Evolutionary conservation across 2,888 invertebrate genomes (phyloP), one percentile per base, ranked within the genome.

Genomic region (Steromphala cineraria): DNA sequence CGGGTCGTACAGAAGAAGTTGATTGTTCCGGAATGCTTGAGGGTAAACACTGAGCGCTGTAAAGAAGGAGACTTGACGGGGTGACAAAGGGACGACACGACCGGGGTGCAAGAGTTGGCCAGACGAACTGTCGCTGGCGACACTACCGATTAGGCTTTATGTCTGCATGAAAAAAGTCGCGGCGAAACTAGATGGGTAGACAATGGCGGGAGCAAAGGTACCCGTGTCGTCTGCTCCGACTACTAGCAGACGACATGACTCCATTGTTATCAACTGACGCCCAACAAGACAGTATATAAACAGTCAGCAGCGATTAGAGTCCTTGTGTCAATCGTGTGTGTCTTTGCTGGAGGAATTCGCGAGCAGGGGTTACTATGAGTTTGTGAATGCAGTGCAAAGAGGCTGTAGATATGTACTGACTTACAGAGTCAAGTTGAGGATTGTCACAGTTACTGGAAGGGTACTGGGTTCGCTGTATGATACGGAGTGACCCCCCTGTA

Each of bases 201-300:
- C 71, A 71, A 71, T 71, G 71, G 31, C 19, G 31, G 71, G 71
- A 71, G 40, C 71, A 71, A 19, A 36, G 40, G 71, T 36, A 19
- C 31, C 10, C 36, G 31, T 71, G 71, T 71, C 71, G 71, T 71
- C 71, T 71, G 71, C 71, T 71, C 71, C 28, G 19, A 71, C 71
- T 31, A 71, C 40, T n/a, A 71, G 71, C 71, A 71, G 71, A 71
- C 71, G 71, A 71, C 71, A 71, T 71, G 71, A 36, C 36, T 36
- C 36, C 71, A 31, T 71, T 71, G 71, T 71, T 71, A 19, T 15
- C 40, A 31, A 62, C 71, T 19, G 71, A 71, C 71, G 71, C 71
- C 71, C 71, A 71, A 40, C 71, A 71, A 71, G 71, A 71, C 71
- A 40, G 36, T 36, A 40, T 71, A 36, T 71, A 71, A 71, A 71